Conservation (phyloP, 2,888 invertebrate genomes). For the Epinotia demarniana region DNA sequence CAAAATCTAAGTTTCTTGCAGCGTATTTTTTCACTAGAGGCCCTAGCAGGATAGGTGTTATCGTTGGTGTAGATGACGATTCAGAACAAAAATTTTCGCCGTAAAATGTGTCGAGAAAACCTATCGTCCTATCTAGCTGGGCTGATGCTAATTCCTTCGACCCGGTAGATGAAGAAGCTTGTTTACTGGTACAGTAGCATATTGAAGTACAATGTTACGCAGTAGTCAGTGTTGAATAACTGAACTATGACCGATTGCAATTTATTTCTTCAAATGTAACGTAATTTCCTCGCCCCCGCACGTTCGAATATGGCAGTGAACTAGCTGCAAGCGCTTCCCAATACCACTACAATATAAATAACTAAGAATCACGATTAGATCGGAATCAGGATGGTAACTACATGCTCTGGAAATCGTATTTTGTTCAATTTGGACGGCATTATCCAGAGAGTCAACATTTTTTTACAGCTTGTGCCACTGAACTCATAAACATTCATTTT, state of each 20-base stretch:
- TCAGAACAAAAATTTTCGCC: too few species aligned
- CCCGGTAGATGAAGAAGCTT: too few species aligned
- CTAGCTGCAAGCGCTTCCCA: conserved; percentile 26
- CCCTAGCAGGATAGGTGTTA: too few species aligned
- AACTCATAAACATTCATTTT: not conserved
- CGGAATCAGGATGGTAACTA: conserved; percentile 35
- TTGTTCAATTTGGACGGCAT: conserved; percentile 27
- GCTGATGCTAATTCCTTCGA: too few species aligned
- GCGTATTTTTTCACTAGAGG: too few species aligned
- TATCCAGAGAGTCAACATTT: conserved; percentile 11
- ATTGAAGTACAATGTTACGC: not conserved
- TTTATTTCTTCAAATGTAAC: not conserved
- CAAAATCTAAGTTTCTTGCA: too few species aligned
- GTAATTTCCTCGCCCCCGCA: conserved; percentile 32
- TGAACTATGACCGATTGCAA: not conserved
- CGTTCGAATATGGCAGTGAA: conserved; percentile 23
- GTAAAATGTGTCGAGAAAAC: too few species aligned
- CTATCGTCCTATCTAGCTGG: too few species aligned
- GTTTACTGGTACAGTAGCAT: too few species aligned
- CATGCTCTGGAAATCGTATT: conserved; percentile 21
- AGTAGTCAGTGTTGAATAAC: not conserved
- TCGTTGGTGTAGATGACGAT: too few species aligned
- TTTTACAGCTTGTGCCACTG: not conserved
- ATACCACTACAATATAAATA: conserved; percentile 28
- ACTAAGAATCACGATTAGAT: conserved; percentile 39